Percentiles rank a stretch among this genome's conserved stretches.
These are phyloP conservation scores for Eilema caniola DNA, from an alignment of 2,888 invertebrate genomes.

Conservation along the genomic window DNA sequence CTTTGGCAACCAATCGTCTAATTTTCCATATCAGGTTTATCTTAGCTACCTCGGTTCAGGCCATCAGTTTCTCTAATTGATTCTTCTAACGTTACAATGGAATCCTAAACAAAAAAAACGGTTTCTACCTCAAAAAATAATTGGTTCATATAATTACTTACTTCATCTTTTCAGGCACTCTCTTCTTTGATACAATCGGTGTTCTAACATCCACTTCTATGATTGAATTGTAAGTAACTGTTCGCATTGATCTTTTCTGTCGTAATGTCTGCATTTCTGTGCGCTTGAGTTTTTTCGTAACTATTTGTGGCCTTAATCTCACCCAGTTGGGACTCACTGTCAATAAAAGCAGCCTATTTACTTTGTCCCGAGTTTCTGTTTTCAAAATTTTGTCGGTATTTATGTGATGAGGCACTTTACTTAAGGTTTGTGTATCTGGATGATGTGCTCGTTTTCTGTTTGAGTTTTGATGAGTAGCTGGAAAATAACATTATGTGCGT, in stretches of 20 bases:
- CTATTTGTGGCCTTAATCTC: neutral
- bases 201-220: slow-evolving; percentile 8
- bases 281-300: neutral
- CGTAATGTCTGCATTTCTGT: neutral
- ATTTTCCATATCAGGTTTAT: too few relatives aligned
- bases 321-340: neutral
- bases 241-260: neutral
- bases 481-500: neutral
- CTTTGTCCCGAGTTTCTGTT: neutral
- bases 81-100: too few relatives aligned
- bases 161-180: neutral
- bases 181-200: neutral
- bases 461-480: neutral
- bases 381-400: neutral
- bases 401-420: neutral
- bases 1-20: too few relatives aligned
- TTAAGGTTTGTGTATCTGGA: neutral
- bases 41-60: too few relatives aligned
- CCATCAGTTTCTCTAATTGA: too few relatives aligned
- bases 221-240: neutral
- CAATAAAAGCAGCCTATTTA: neutral
- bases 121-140: too few relatives aligned
- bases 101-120: too few relatives aligned
- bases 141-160: neutral
- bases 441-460: neutral